Evolutionary conservation across 2,797 vertebrate species (phyloP).

Genomic region (Alectoris magna): DNA sequence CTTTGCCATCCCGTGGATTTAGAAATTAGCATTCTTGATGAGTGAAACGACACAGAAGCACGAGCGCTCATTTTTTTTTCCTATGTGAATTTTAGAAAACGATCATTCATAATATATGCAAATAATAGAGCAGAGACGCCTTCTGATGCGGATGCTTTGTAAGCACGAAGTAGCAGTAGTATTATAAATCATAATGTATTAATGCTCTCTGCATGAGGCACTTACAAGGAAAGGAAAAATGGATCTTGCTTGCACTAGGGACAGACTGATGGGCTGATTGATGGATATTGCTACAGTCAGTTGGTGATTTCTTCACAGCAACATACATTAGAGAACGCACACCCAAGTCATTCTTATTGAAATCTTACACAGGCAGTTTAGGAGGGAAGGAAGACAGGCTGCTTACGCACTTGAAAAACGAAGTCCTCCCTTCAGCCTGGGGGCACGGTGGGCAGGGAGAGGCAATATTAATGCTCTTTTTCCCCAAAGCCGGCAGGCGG

Average conservation of each 20-base stretch:
- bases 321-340: neutral
- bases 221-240: constrained; percentile 52
- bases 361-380: constrained; percentile 18
- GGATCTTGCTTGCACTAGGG: constrained; percentile 13
- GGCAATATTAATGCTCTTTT: neutral
- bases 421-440: neutral
- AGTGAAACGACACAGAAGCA: neutral
- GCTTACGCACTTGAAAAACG: neutral
- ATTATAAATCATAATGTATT: constrained; percentile 48
- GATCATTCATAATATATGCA: constrained; percentile 38
- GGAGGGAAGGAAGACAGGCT: neutral
- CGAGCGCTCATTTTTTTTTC: neutral
- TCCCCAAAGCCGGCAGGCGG: neutral
- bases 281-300: constrained; percentile 36
- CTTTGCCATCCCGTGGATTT: constrained; percentile 44
- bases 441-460: neutral
- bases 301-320: constrained; percentile 14
- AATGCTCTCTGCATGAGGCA: constrained; percentile 40
- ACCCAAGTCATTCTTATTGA: constrained; percentile 24
- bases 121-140: constrained; percentile 19
- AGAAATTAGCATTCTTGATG: constrained; percentile 29
- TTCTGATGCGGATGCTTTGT: constrained; percentile 34
- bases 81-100: constrained; percentile 6
- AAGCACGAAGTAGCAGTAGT: constrained; percentile 1
- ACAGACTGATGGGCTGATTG: constrained; percentile 42